Conservation (phyloP, 1,140 invertebrate genomes). For the Drosophila sp. region DNA sequence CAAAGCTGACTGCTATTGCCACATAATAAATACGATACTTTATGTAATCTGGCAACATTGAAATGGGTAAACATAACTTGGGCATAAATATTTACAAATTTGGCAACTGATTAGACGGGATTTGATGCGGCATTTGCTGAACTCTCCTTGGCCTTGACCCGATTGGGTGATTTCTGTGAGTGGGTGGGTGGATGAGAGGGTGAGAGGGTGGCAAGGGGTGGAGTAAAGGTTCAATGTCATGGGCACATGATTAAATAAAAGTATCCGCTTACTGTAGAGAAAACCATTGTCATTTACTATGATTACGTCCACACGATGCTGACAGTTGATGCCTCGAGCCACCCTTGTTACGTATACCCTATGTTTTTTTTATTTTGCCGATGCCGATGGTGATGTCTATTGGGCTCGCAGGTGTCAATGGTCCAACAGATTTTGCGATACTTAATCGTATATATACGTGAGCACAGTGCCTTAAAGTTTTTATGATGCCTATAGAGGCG, state of each 20-base stretch:
- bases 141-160: conserved; percentile 32
- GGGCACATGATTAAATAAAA: conserved; percentile 54
- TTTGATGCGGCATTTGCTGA: conserved; percentile 7
- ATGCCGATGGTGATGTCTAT: neutral
- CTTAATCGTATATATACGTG: conserved; percentile 15
- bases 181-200: neutral
- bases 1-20: conserved; percentile 3
- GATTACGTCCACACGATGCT: conserved; percentile 50
- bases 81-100: conserved; percentile 21
- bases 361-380: neutral
- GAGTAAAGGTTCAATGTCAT: conserved; percentile 32
- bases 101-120: conserved; percentile 25
- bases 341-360: neutral
- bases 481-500: conserved; percentile 33
- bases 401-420: conserved; percentile 38
- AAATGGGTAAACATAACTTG: conserved; percentile 19
- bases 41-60: conserved; percentile 12
- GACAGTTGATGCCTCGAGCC: conserved; percentile 35
- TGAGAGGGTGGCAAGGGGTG: neutral
- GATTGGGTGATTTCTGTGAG: neutral
- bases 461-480: conserved; percentile 33
- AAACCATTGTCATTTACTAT: conserved; percentile 53
- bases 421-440: conserved; percentile 37
- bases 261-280: conserved; percentile 47
- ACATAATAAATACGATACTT: conserved; percentile 12